Evolutionary conservation across 2,797 vertebrate genomes (phyloP).

Genomic region (Pempheris klunzingeri): DNA sequence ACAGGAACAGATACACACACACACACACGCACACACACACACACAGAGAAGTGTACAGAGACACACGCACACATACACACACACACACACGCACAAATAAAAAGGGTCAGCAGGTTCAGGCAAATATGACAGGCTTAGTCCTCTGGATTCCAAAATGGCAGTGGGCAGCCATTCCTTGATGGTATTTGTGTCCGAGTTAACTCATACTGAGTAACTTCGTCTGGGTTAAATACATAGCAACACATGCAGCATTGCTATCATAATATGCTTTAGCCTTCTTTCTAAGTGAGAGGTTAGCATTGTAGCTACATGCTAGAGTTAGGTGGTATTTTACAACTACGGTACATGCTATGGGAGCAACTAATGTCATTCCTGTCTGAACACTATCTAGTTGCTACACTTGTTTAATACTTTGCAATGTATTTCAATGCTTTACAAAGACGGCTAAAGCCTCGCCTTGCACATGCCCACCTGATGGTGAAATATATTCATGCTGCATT

Average conservation of each 20-base stretch:
- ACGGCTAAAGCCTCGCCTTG: constrained; percentile 60
- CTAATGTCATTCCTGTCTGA: constrained; percentile 68
- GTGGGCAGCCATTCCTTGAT: constrained; percentile 72
- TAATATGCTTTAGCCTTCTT: constrained; percentile 53
- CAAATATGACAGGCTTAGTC: constrained; percentile 18
- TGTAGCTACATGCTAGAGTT: constrained; percentile 78
- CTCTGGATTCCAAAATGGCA: constrained; percentile 67
- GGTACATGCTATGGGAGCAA: constrained; percentile 74
- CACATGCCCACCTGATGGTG: constrained; percentile 76
- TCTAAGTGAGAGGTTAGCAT: constrained; percentile 65
- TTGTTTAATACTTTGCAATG: constrained; percentile 58
- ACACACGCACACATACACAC: constrained; percentile 37
- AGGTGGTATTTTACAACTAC: constrained; percentile 60
- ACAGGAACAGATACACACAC: neutral
- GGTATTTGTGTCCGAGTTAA: constrained; percentile 77
- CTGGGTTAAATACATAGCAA: constrained; percentile 79
- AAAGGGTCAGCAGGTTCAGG: constrained; percentile 54
- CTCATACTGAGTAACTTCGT: constrained; percentile 83
- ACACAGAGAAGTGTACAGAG: constrained; percentile 4
- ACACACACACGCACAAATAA: constrained; percentile 43
- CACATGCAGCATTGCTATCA: constrained; percentile 81
- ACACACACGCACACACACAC: constrained; percentile 22
- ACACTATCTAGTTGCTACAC: constrained; percentile 50
- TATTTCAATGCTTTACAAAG: constrained; percentile 78
- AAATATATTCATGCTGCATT: constrained; percentile 82